A percentile compares a stretch with the other conserved stretches of the same genome.
Evolutionary conservation across 1,140 invertebrate species (phyloP).

Genomic region (Micrasema minimum): DNA sequence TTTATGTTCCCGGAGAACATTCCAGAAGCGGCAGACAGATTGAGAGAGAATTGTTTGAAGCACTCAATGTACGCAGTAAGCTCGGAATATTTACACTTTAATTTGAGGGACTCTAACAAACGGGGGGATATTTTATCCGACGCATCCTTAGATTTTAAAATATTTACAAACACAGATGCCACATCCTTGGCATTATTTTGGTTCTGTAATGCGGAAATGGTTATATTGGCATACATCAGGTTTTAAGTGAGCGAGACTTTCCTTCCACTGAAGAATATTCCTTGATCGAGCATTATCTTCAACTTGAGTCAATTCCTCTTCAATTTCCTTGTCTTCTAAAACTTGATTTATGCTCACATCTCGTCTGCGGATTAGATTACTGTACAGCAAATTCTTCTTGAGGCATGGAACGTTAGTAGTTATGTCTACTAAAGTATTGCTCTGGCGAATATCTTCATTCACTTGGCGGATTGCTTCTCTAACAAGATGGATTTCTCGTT

Average conservation of each 20-base stretch:
- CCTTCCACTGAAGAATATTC: constrained; percentile 24
- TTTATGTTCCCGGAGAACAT: constrained; percentile 28
- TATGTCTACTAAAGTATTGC: constrained; percentile 17
- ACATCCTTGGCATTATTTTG: neutral
- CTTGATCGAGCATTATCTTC: constrained; percentile 12
- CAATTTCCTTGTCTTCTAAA: constrained; percentile 6
- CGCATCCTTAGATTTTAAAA: constrained; percentile 29
- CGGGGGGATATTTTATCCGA: neutral
- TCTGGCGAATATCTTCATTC: constrained; percentile 28
- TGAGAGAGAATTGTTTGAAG: constrained; percentile 11
- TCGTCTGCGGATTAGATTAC: constrained; percentile 12
- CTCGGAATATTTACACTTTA: constrained; percentile 31
- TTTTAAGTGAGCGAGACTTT: constrained; percentile 27
- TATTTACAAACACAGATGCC: neutral
- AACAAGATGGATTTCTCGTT: constrained; percentile 32
- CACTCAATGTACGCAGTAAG: constrained; percentile 1
- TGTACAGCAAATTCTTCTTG: constrained; percentile 24
- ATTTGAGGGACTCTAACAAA: constrained; percentile 12
- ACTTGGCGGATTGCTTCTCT: constrained; percentile 23
- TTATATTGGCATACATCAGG: constrained; percentile 18
- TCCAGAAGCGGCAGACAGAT: constrained; percentile 2
- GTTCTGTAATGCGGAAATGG: constrained; percentile 1
- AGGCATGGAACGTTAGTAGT: constrained; percentile 27
- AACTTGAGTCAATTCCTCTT: constrained; percentile 15
- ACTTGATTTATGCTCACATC: constrained; percentile 1